Conservation (phyloP, 2,888 invertebrate species). For the Drosophila fungiperda region DNA sequence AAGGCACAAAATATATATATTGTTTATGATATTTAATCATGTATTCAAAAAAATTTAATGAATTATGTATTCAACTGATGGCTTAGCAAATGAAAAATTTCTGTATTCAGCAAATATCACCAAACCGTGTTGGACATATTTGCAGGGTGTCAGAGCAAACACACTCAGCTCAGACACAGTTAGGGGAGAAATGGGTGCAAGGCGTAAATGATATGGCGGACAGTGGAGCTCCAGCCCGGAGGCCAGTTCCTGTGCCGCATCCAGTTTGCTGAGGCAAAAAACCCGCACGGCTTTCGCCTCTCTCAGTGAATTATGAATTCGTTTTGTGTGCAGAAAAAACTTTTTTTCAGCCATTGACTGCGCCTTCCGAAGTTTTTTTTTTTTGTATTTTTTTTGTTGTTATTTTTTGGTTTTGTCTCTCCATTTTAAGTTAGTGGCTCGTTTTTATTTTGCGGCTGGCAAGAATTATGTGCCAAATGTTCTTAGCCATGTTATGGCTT, state of each 20-base stretch:
- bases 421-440: conserved; percentile 28
- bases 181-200: conserved; percentile 35
- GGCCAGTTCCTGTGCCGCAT: conserved; percentile 13
- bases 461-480: conserved; percentile 76
- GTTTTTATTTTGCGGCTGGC: conserved; percentile 68
- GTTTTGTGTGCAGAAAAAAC: conserved; percentile 59
- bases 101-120: neutral
- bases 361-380: conserved; percentile 4
- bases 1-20: neutral
- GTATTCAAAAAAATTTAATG: neutral
- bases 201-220: conserved; percentile 60
- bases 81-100: neutral
- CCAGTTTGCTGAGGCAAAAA: neutral
- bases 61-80: neutral
- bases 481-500: conserved; percentile 66
- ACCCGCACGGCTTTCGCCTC: conserved; percentile 26
- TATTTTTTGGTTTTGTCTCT: conserved; percentile 1
- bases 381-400: conserved; percentile 1
- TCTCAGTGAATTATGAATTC: conserved; percentile 76
- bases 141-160: conserved; percentile 20
- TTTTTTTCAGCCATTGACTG: conserved; percentile 27
- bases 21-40: neutral
- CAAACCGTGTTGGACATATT: neutral
- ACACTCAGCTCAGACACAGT: neutral
- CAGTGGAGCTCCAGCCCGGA: conserved; percentile 31